phyloP scores from a whole-genome alignment of 35 echinoderm and acorn worm genomes.

The Heliocidaris erythrogramma region DNA sequence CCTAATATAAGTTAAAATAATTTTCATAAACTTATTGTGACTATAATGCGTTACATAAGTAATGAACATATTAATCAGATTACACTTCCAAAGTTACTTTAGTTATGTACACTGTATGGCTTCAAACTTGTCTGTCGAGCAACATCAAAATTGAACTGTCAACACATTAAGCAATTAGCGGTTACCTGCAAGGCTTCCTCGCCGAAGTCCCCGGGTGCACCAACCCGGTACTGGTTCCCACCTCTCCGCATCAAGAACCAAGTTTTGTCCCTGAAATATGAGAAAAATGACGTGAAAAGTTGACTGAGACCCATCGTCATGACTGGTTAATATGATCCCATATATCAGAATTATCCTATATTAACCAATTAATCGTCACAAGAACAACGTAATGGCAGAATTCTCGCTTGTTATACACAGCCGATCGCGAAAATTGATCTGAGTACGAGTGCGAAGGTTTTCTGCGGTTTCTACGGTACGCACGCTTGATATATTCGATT shows the following conservation, averaged over 20 bases:
- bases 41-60: too few relatives aligned
- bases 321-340: background rate
- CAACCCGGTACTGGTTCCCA: slow-evolving; percentile 23
- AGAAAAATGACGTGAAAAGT: slow-evolving; percentile 48
- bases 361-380: background rate
- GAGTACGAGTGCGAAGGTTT: background rate
- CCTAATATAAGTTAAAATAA: too few relatives aligned
- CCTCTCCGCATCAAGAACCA: slow-evolving; percentile 48
- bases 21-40: too few relatives aligned
- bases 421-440: background rate
- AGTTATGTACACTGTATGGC: too few relatives aligned
- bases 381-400: background rate
- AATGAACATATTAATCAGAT: too few relatives aligned
- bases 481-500: background rate
- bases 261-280: slow-evolving; percentile 47
- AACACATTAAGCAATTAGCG: background rate
- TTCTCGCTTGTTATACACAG: background rate
- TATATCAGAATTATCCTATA: background rate
- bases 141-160: background rate
- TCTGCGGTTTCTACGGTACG: background rate
- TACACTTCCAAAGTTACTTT: too few relatives aligned
- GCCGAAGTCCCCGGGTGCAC: slow-evolving; percentile 17
- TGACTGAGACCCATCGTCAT: slow-evolving; percentile 28
- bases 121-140: too few relatives aligned
- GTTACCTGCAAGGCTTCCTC: slow-evolving; percentile 46